phyloP scores from a whole-genome alignment of 92 coral and sea anemone species.

The Paragorgia papillata region DNA sequence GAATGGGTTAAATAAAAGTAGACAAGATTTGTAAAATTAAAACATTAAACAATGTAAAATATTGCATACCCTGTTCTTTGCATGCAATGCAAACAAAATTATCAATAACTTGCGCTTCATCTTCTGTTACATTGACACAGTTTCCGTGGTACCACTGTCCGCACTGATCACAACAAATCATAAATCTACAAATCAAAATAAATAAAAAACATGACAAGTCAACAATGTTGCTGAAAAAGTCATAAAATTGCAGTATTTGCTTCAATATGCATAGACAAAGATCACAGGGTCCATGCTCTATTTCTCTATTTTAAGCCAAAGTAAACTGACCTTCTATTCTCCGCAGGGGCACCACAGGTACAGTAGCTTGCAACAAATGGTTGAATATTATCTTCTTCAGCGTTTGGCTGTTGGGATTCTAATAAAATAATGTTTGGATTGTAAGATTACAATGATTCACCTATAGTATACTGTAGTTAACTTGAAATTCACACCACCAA shows the following conservation, averaged over 20 bases:
- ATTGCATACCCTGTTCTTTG: no score
- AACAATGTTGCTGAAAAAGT: background rate
- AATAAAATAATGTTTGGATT: background rate
- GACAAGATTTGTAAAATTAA: background rate
- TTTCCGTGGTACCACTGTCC: no score
- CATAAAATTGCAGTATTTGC: background rate
- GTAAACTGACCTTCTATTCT: conserved; percentile 4
- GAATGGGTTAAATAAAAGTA: no score
- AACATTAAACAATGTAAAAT: no score
- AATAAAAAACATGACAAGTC: background rate
- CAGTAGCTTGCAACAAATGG: conserved; percentile 17
- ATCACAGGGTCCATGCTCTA: no score
- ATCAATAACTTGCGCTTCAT: conserved; percentile 8
- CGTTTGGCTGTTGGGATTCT: conserved; percentile 3
- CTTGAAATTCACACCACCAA: conserved; percentile 20
- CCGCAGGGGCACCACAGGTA: conserved; percentile 8
- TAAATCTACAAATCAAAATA: background rate
- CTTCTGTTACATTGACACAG: background rate
- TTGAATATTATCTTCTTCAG: background rate
- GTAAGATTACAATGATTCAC: background rate
- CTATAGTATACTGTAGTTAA: background rate
- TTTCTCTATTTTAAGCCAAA: no score
- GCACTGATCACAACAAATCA: conserved; percentile 31
- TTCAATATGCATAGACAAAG: background rate
- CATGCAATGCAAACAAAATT: conserved; percentile 1